Evolutionary conservation across 2,888 invertebrate genomes (phyloP).

Genomic region (Rhamnusium bicolor): DNA sequence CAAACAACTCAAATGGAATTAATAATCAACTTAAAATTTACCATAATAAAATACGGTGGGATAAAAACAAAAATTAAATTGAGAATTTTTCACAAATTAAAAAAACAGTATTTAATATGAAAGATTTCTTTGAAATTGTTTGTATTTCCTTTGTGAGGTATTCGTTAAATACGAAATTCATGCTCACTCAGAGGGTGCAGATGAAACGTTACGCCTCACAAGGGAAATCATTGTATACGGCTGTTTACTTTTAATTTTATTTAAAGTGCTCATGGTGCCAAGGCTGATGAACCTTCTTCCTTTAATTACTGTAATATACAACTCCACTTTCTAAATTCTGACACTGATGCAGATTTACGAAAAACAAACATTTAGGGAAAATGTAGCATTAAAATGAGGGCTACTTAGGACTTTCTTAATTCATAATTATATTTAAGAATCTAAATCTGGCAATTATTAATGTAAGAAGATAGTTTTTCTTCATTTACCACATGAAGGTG

Average conservation of each 20-base stretch:
- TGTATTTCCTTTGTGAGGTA: neutral
- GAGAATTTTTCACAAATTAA: slow-evolving; percentile 15
- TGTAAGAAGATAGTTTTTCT: neutral
- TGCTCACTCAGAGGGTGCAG: slow-evolving; percentile 8
- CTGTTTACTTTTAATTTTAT: slow-evolving; percentile 54
- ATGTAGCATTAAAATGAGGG: neutral
- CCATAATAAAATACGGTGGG: neutral
- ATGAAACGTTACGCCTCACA: slow-evolving; percentile 42
- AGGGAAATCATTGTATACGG: slow-evolving; percentile 54
- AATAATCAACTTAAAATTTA: slow-evolving; percentile 13
- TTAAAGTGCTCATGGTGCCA: slow-evolving; percentile 40
- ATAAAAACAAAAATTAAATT: slow-evolving; percentile 14
- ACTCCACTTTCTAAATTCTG: neutral
- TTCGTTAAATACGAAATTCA: neutral
- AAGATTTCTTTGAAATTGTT: slow-evolving; percentile 9
- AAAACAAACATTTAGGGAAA: neutral
- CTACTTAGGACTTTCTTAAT: neutral
- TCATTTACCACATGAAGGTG: too few species aligned
- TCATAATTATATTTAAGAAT: neutral
- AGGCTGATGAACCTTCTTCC: slow-evolving; percentile 19
- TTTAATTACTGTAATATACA: slow-evolving; percentile 26
- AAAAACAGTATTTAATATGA: slow-evolving; percentile 14
- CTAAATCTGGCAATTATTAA: neutral
- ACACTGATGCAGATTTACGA: neutral
- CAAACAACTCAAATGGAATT: neutral